Evolutionary conservation across 2,113 vertebrate genomes (phyloP).

Genomic region (Muntiacus muntjak): DNA sequence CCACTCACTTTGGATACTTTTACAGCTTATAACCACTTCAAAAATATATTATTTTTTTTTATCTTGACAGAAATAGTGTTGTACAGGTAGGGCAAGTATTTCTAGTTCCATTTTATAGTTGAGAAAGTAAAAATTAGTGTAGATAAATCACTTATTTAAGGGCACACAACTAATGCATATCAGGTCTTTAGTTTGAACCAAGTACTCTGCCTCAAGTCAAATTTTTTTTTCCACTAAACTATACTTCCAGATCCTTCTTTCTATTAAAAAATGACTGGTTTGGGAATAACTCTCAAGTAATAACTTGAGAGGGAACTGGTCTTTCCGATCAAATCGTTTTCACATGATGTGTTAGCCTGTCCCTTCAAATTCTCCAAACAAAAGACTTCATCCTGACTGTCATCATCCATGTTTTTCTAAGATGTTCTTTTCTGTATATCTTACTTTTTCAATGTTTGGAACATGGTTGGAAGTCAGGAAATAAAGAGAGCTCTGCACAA

Average conservation of each 20-base stretch:
- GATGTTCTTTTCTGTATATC: neutral
- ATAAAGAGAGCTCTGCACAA: neutral
- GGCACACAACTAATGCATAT: neutral
- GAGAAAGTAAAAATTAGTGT: neutral
- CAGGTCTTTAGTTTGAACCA: neutral
- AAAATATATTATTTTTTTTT: neutral
- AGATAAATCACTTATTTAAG: neutral
- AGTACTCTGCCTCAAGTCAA: neutral
- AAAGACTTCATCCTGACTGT: neutral
- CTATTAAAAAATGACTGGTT: neutral
- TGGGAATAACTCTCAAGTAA: neutral
- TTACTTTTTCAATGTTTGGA: neutral
- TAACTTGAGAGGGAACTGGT: neutral
- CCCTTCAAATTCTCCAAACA: neutral
- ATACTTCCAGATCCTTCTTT: neutral
- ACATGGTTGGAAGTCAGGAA: neutral
- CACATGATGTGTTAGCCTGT: neutral
- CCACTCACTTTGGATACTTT: neutral
- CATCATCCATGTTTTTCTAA: neutral
- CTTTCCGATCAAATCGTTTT: neutral
- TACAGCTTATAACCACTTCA: neutral
- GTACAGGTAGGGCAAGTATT: neutral
- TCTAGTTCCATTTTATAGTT: neutral
- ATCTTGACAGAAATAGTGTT: neutral
- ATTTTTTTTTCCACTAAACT: neutral